These are phyloP conservation scores for Notocelia uddmanniana DNA, from an alignment of 2,888 invertebrate species.

Conservation along the genomic window DNA sequence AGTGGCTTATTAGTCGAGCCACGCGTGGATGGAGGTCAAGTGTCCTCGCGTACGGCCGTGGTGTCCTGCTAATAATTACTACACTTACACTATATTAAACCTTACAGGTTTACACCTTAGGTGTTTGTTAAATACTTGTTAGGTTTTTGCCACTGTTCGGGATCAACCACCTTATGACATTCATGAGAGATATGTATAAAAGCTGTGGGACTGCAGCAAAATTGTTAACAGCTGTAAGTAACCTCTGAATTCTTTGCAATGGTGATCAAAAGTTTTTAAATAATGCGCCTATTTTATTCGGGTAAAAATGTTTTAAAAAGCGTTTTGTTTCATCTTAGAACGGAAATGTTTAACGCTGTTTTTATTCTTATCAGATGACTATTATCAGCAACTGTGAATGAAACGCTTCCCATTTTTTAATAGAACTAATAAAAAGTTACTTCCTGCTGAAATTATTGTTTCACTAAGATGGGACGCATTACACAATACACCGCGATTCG, in stretches of 20 bases:
- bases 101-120: background rate
- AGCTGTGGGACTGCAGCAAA: too few relatives aligned
- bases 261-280: background rate
- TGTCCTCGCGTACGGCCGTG: constrained; percentile 30
- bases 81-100: background rate
- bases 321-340: constrained; percentile 48
- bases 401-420: constrained; percentile 47
- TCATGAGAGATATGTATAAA: background rate
- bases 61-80: constrained; percentile 25
- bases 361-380: constrained; percentile 21
- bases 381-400: constrained; percentile 19
- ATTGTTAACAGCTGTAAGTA: too few relatives aligned
- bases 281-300: constrained; percentile 11
- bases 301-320: constrained; percentile 32
- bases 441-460: constrained; percentile 50
- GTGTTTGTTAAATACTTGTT: constrained; percentile 24
- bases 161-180: constrained; percentile 14
- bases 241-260: too few relatives aligned
- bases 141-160: constrained; percentile 16
- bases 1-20: constrained; percentile 33
- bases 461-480: constrained; percentile 46
- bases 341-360: constrained; percentile 42
- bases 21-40: constrained; percentile 38
- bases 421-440: constrained; percentile 25
- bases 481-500: constrained; percentile 54